Conservation (phyloP, 2,797 vertebrate genomes). For the Florisuga fusca region DNA sequence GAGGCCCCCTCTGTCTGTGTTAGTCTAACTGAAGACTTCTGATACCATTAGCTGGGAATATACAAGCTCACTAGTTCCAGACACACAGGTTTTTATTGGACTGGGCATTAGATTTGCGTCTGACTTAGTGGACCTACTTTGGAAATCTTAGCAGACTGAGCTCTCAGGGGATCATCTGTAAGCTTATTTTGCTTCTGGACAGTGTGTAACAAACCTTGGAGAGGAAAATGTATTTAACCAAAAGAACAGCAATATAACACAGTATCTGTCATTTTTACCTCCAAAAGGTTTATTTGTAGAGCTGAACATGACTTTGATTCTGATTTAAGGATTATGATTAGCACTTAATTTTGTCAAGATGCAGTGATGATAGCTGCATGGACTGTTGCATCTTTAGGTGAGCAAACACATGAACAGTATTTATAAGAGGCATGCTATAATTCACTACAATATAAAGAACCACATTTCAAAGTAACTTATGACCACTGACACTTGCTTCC, state of each 20-base stretch:
- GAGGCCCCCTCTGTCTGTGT: neutral
- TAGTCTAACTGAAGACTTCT: neutral
- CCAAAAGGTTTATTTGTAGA: neutral
- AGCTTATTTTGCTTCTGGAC: neutral
- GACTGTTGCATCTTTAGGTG: neutral
- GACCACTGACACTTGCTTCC: neutral
- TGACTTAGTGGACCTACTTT: neutral
- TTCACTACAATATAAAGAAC: neutral
- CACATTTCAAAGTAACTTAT: conserved; percentile 23
- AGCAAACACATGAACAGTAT: neutral
- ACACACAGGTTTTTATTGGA: neutral
- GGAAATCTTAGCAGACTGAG: neutral
- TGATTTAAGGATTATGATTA: neutral
- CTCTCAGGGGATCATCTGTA: neutral
- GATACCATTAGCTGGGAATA: neutral
- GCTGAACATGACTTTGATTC: neutral
- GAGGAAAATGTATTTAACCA: neutral
- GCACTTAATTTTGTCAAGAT: neutral
- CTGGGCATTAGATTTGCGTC: fast-evolving
- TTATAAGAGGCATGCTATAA: neutral
- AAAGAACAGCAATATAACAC: neutral
- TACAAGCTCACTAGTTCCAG: neutral
- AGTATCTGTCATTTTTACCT: neutral
- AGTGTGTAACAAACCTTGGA: neutral
- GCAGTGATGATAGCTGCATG: neutral